Base-by-base conservation (phyloP, 2,888 invertebrate species). In the Tuberolachnus salignus region DNA sequence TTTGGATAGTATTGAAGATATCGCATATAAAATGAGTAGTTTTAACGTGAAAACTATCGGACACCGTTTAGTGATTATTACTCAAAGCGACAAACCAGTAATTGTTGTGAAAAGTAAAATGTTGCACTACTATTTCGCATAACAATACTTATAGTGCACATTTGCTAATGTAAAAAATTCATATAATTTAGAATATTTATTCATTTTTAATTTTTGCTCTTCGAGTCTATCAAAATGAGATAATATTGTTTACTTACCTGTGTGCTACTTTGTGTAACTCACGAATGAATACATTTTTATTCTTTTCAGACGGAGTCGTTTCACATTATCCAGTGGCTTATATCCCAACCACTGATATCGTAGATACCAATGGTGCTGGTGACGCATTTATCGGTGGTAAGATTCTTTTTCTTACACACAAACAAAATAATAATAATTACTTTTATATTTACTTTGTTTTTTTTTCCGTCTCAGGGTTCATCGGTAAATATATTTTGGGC, bases 351-450 rank as follows among this genome's bases (percentile, higher is more conserved):
- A 92, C 94, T 34, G 89, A 94, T 84, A 91, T 99, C 72, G 91
- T 97, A 0, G 99, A 99, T 85, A 98, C 98, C 0, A 99, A 98
- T 86, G 98, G 98, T 10, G 99, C 99, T 72, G 99, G 99, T 0
- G 99, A 99, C 88, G 98, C 98, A 1, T 99, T 99, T 87, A 92
- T 94, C 59, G 99, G 99, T 82, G 99, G 91, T 89, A 82, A 81
- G 82, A 61, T n/a, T n/a, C n/a, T n/a, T n/a, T n/a, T n/a, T n/a
- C n/a, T n/a, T n/a, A n/a, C 9, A 78, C 14, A 23, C 44, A 23
- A 81, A 78, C 10, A 44, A 44, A 71, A 71, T 44, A 0, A 10
- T 44, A 14, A 57, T 23, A 59, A 46, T 46, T 34, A 13, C 11
- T 46, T n/a, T 3, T 19, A 13, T 49, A 42, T 51, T 44, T 13